phyloP scores from a whole-genome alignment of 2,113 vertebrate genomes.

The Ictalurus punctatus region DNA sequence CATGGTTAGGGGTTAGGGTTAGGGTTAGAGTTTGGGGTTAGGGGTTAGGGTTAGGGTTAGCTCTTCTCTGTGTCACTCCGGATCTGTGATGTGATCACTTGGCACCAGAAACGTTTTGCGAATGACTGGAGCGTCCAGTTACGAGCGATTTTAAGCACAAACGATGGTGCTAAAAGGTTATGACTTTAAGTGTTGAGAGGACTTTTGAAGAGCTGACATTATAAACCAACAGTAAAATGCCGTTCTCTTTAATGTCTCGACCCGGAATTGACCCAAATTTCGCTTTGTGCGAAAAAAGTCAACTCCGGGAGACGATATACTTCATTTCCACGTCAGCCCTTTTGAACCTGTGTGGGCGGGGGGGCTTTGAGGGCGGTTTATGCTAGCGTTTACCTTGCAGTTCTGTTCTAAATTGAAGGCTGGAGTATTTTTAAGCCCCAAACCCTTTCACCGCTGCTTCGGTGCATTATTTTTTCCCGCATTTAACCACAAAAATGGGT shows the following conservation, averaged over 20 bases:
- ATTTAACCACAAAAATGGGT: not conserved
- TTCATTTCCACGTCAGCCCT: not conserved
- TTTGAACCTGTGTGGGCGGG: not conserved
- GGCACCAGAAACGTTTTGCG: not conserved
- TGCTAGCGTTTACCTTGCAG: not conserved
- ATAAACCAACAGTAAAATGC: not conserved
- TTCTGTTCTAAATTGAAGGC: not conserved
- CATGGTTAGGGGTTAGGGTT: too few species aligned
- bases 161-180: not conserved
- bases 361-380: too few species aligned
- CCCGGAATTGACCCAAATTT: not conserved
- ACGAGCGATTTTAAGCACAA: not conserved
- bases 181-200: not conserved
- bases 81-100: not conserved
- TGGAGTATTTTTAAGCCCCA: not conserved
- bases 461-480: not conserved
- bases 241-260: not conserved
- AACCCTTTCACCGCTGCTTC: not conserved
- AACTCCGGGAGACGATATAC: not conserved
- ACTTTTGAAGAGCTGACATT: not conserved
- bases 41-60: not conserved
- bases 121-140: not conserved
- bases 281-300: not conserved
- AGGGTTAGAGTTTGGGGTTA: too few species aligned
- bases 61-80: not conserved